Conservation (phyloP, 2,113 vertebrate genomes). For the Erythrolamprus reginae region DNA sequence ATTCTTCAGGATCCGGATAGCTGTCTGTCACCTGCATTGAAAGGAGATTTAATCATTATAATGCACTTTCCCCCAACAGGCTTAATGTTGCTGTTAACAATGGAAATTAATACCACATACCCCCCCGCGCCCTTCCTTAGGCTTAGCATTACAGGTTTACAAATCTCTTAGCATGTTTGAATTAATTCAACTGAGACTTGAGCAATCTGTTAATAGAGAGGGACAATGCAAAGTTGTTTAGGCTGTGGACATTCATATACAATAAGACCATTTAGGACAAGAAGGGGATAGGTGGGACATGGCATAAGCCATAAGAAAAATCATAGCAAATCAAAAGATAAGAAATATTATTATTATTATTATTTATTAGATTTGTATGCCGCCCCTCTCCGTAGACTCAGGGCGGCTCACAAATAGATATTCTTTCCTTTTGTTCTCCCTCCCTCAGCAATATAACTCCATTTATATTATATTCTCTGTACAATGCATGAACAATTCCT, state of each 20-base stretch:
- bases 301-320: background rate
- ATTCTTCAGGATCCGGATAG: slow-evolving; percentile 50
- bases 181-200: background rate
- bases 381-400: no score
- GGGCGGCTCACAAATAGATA: no score
- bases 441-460: background rate
- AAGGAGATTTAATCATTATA: background rate
- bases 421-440: background rate
- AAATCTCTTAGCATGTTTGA: background rate
- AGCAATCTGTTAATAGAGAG: background rate
- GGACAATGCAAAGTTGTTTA: background rate
- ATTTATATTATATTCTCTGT: background rate
- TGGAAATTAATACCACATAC: background rate
- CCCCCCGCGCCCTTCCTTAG: no score
- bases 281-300: background rate
- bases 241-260: background rate
- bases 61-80: background rate
- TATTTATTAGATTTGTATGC: no score
- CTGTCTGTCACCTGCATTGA: slow-evolving; percentile 51
- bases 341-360: no score
- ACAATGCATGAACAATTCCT: background rate
- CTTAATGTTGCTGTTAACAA: slow-evolving; percentile 1
- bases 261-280: background rate
- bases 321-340: background rate
- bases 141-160: background rate